Percentiles rank a stretch among this genome's conserved stretches.
Evolutionary conservation across 2,888 invertebrate genomes (phyloP).

Genomic region (Yponomeuta sedellus): DNA sequence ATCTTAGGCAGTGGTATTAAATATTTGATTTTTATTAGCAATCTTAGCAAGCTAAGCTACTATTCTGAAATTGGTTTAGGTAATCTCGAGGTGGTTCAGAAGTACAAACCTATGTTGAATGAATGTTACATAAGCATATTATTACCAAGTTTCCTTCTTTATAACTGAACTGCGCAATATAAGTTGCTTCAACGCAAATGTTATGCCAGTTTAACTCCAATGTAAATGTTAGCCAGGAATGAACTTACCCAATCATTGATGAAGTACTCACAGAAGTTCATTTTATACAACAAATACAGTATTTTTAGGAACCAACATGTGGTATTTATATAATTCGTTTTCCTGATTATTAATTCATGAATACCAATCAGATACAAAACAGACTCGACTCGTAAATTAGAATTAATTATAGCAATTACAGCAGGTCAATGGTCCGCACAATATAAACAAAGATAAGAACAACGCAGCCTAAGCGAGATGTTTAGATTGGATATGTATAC

Average conservation of each 20-base stretch:
- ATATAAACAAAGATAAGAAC: slow-evolving; percentile 11
- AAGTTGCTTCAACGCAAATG: background rate
- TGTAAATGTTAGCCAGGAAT: background rate
- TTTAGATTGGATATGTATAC: background rate
- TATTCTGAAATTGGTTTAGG: too few species aligned
- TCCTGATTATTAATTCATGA: background rate
- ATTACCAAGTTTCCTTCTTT: background rate
- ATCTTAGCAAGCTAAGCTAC: background rate
- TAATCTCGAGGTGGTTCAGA: too few species aligned
- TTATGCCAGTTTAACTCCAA: background rate
- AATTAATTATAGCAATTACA: background rate
- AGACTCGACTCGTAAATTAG: background rate
- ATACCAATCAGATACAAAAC: background rate
- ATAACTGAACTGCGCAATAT: background rate
- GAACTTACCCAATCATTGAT: background rate
- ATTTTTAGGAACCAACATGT: background rate
- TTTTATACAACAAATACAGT: background rate
- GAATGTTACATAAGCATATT: background rate
- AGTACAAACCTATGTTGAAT: background rate
- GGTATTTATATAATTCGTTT: background rate
- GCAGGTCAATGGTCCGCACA: slow-evolving; percentile 9
- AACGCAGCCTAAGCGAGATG: background rate
- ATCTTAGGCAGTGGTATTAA: background rate
- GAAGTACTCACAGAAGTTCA: background rate
- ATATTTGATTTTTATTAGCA: slow-evolving; percentile 1